Evolutionary conservation across 2,888 invertebrate species (phyloP).

Genomic region (Trissolcus japonicus): DNA sequence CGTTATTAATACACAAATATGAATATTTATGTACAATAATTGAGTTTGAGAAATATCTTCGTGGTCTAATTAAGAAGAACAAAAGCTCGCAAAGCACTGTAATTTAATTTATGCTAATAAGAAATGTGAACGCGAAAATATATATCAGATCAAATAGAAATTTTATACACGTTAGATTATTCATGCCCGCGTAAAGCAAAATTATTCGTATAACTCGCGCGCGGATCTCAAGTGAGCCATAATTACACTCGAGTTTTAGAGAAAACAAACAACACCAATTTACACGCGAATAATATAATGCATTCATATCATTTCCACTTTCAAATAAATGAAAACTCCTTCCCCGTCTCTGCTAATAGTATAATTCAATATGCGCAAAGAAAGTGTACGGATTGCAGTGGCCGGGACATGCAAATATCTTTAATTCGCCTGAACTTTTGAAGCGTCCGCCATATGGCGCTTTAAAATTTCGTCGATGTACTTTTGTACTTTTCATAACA

Average conservation of each 20-base stretch:
- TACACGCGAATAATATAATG: constrained; percentile 28
- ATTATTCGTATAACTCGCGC: constrained; percentile 2
- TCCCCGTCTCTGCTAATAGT: constrained; percentile 37
- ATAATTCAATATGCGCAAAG: constrained; percentile 50
- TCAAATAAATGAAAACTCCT: constrained; percentile 41
- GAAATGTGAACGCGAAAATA: constrained; percentile 22
- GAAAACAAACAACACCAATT: constrained; percentile 18
- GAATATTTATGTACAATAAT: constrained; percentile 73
- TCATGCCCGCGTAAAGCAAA: too few species aligned
- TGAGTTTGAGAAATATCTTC: constrained; percentile 69
- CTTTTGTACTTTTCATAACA: too few species aligned
- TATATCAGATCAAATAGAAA: neutral
- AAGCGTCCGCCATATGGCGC: constrained; percentile 40
- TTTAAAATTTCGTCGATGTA: constrained; percentile 34
- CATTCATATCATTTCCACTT: constrained; percentile 31
- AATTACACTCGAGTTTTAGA: constrained; percentile 24
- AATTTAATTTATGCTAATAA: constrained; percentile 72
- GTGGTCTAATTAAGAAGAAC: constrained; percentile 50
- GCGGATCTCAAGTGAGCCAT: neutral
- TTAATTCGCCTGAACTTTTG: constrained; percentile 47
- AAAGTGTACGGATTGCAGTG: constrained; percentile 52
- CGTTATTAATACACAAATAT: constrained; percentile 69
- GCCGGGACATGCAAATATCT: constrained; percentile 52
- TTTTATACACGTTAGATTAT: neutral
- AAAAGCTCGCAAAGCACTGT: constrained; percentile 50